Conservation (phyloP, 2,113 vertebrate species). For the Anser cygnoides region DNA sequence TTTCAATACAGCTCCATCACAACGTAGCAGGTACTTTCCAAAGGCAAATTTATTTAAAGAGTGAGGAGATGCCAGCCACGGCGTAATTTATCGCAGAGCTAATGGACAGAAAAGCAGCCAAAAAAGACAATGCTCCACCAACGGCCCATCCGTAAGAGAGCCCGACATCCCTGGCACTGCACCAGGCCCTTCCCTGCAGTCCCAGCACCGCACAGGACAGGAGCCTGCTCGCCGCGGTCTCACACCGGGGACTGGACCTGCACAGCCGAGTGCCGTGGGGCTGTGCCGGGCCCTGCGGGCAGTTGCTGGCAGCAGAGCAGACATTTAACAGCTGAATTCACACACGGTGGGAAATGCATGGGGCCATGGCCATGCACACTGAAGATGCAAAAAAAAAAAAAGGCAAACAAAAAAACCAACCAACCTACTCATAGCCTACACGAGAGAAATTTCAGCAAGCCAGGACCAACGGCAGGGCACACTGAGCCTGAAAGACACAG, state of each 20-base stretch:
- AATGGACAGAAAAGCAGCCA: not conserved
- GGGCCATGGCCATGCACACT: not conserved
- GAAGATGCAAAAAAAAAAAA: not conserved
- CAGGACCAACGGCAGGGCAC: not conserved
- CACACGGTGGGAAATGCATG: too few species aligned
- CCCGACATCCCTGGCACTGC: not conserved
- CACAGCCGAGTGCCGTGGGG: too few species aligned
- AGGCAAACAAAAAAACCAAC: too few species aligned
- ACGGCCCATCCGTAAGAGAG: not conserved
- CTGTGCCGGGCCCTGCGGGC: too few species aligned
- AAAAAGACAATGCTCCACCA: not conserved
- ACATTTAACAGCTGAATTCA: too few species aligned
- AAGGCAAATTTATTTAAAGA: not conserved
- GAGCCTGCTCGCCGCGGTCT: not conserved
- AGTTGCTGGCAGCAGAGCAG: too few species aligned
- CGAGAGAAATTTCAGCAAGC: not conserved
- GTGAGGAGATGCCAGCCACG: not conserved
- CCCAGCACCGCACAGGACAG: not conserved
- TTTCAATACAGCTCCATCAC: not conserved
- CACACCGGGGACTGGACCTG: not conserved
- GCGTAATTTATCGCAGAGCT: not conserved
- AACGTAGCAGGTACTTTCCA: not conserved
- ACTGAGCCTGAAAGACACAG: rapidly evolving
- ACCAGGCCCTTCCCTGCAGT: too few species aligned
- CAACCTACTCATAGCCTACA: not conserved